phyloP scores from a whole-genome alignment of 2,888 invertebrate genomes.

The Chrysopilus asiliformis region DNA sequence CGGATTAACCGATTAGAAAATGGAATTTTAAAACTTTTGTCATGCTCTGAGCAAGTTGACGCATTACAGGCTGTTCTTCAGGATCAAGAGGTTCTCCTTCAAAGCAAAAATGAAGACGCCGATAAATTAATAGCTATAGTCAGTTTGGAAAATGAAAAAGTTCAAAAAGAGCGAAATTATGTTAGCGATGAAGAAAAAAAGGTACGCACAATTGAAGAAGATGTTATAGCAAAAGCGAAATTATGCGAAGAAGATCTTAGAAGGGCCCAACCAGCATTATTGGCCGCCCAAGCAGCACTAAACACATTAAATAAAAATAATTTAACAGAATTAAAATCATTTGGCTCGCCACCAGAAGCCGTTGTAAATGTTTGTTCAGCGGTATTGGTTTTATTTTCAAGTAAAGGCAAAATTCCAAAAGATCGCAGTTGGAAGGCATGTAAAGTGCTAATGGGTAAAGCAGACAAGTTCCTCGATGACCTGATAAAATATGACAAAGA shows the following conservation, averaged over 20 bases:
- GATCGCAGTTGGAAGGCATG: slow-evolving; percentile 87
- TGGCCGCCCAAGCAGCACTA: slow-evolving; percentile 80
- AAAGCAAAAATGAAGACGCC: slow-evolving; percentile 79
- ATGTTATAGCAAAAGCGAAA: slow-evolving; percentile 70
- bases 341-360: slow-evolving; percentile 79
- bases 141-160: slow-evolving; percentile 80
- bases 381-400: slow-evolving; percentile 72
- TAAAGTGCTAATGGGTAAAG: slow-evolving; percentile 81
- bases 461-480: slow-evolving; percentile 72
- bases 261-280: slow-evolving; percentile 80
- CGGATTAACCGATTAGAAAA: slow-evolving; percentile 72
- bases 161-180: slow-evolving; percentile 71
- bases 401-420: slow-evolving; percentile 74
- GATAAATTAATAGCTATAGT: slow-evolving; percentile 78
- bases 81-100: slow-evolving; percentile 68
- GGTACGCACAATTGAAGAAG: slow-evolving; percentile 78
- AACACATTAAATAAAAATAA: slow-evolving; percentile 89
- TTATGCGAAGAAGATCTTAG: slow-evolving; percentile 80
- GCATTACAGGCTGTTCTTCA: slow-evolving; percentile 59
- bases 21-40: slow-evolving; percentile 74
- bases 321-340: slow-evolving; percentile 86
- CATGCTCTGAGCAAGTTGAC: slow-evolving; percentile 76
- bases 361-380: slow-evolving; percentile 79
- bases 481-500: slow-evolving; percentile 85
- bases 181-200: slow-evolving; percentile 78